Evolutionary conservation across 2,113 vertebrate species (phyloP).

Genomic region (Coregonus clupeaformis): DNA sequence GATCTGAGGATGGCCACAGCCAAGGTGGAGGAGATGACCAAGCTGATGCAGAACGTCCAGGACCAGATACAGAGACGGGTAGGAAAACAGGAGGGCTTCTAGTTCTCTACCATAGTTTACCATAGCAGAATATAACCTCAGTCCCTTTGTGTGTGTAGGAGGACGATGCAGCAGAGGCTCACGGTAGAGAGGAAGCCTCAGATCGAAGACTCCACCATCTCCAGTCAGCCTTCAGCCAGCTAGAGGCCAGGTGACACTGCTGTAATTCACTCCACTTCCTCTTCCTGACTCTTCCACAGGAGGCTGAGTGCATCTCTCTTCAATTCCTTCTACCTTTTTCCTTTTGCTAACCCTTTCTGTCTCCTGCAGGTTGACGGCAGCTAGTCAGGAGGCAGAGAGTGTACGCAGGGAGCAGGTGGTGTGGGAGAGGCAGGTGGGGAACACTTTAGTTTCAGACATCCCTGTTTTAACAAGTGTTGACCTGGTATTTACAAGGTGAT

Average conservation of each 20-base stretch:
- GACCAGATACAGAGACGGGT: conserved; percentile 84
- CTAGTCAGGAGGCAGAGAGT: conserved; percentile 75
- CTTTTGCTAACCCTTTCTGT: neutral
- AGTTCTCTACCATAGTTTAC: neutral
- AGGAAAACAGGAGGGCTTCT: conserved; percentile 19
- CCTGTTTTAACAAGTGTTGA: too few relatives aligned
- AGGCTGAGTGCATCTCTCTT: neutral
- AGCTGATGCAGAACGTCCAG: conserved; percentile 75
- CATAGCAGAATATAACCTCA: neutral
- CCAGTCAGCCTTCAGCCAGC: conserved; percentile 78
- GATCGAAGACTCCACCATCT: conserved; percentile 82
- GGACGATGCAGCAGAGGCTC: conserved; percentile 76
- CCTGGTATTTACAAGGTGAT: too few relatives aligned
- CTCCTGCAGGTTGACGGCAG: conserved; percentile 62
- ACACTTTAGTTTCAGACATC: conserved; percentile 21
- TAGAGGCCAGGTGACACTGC: conserved; percentile 81
- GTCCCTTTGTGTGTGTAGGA: conserved; percentile 71
- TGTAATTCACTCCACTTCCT: neutral
- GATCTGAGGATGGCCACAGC: conserved; percentile 78
- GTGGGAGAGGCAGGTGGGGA: conserved; percentile 80
- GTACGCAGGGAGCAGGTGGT: conserved; percentile 75
- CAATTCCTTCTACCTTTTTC: neutral
- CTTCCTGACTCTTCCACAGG: neutral
- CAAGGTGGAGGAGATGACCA: conserved; percentile 85
- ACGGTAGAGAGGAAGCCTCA: conserved; percentile 79